phyloP scores from a whole-genome alignment of 2,888 invertebrate genomes.

The Drosophila lacicola region DNA sequence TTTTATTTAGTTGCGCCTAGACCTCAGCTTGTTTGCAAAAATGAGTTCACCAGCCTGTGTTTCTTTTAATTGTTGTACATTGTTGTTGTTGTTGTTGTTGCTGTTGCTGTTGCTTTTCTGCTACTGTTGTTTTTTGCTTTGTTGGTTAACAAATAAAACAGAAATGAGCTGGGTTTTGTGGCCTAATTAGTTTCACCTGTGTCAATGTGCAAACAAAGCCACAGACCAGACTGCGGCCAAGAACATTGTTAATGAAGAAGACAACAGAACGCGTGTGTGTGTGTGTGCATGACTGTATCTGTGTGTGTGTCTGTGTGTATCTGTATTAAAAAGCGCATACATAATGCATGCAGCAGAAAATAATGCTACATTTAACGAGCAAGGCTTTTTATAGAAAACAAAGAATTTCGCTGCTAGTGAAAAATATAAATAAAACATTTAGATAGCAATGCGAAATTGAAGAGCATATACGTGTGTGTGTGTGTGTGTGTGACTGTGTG shows the following conservation, averaged over 20 bases:
- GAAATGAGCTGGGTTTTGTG: slow-evolving; percentile 80
- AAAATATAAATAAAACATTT: slow-evolving; percentile 31
- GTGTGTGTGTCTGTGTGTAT: slow-evolving; percentile 6
- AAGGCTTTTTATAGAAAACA: slow-evolving; percentile 16
- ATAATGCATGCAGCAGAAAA: slow-evolving; percentile 31
- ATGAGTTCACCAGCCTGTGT: slow-evolving; percentile 70
- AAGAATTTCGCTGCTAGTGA: slow-evolving; percentile 19
- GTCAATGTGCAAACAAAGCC: slow-evolving; percentile 78
- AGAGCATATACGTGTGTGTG: background rate
- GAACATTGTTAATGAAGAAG: slow-evolving; percentile 62
- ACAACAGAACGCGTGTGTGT: slow-evolving; percentile 36
- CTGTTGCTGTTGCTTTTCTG: slow-evolving; percentile 13
- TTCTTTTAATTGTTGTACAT: slow-evolving; percentile 65
- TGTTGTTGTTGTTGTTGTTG: slow-evolving; percentile 30
- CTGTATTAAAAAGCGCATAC: slow-evolving; percentile 32
- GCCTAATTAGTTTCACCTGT: slow-evolving; percentile 81
- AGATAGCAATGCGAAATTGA: slow-evolving; percentile 27
- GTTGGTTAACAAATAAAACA: slow-evolving; percentile 80
- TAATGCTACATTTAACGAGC: slow-evolving; percentile 23
- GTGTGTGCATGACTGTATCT: background rate
- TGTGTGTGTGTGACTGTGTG: slow-evolving; percentile 1
- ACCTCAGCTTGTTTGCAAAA: slow-evolving; percentile 57
- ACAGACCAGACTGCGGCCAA: slow-evolving; percentile 44
- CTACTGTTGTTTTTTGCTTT: slow-evolving; percentile 50
- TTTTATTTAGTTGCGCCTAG: slow-evolving; percentile 36